Conservation (phyloP, 2,888 invertebrate genomes). For the Sericinus montela region DNA sequence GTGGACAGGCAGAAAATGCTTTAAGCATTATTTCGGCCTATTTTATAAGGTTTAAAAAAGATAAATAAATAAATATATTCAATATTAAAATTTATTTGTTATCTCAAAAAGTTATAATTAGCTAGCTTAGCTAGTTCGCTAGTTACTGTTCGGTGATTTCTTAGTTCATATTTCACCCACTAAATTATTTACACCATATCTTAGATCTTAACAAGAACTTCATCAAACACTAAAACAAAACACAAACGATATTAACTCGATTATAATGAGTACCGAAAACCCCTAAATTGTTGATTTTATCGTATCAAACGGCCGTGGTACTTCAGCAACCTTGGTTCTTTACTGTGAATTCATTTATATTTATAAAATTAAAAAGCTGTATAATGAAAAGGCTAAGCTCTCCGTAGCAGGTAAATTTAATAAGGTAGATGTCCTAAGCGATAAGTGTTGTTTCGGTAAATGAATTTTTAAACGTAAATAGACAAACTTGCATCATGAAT, state of each 20-base stretch:
- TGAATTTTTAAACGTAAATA: conserved; percentile 6
- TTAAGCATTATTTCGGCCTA: no score
- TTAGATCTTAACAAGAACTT: not conserved
- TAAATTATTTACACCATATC: not conserved
- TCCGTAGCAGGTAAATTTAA: conserved; percentile 16
- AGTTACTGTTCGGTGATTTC: no score
- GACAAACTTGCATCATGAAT: not conserved
- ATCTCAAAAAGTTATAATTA: no score
- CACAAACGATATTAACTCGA: conserved; percentile 4
- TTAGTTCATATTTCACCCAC: no score
- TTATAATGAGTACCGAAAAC: conserved; percentile 4
- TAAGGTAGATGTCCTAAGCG: conserved; percentile 4
- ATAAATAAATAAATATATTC: no score
- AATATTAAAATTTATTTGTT: no score
- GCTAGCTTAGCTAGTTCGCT: no score
- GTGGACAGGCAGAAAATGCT: no score
- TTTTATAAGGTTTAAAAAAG: no score
- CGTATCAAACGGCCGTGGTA: conserved; percentile 7
- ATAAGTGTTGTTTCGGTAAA: conserved; percentile 6
- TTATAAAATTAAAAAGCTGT: conserved; percentile 14
- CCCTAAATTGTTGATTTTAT: conserved; percentile 13
- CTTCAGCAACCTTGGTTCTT: conserved; percentile 6
- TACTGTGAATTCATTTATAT: conserved; percentile 17
- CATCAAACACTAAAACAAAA: not conserved
- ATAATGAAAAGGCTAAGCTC: conserved; percentile 14